These are phyloP conservation scores for Varecia variegata DNA, from an alignment of 2,797 vertebrate genomes.

Conservation along the genomic window DNA sequence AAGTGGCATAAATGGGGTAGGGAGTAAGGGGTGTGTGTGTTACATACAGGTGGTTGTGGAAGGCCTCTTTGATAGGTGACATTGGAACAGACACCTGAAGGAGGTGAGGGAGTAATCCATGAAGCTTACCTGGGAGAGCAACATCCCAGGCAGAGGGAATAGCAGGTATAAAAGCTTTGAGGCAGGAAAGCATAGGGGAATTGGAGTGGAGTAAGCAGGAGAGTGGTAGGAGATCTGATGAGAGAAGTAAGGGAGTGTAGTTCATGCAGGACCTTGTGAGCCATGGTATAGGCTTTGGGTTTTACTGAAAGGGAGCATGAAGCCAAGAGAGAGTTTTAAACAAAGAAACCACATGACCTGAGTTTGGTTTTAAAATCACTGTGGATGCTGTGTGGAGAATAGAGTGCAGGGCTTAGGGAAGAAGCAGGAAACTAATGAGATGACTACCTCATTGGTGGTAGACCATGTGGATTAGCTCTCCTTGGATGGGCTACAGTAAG, in stretches of 20 bases:
- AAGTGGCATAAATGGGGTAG: neutral
- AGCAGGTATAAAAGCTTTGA: neutral
- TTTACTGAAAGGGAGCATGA: slow-evolving; percentile 11
- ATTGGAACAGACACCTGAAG: neutral
- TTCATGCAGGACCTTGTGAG: neutral
- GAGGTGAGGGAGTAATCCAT: neutral
- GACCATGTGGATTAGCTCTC: neutral
- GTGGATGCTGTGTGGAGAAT: neutral
- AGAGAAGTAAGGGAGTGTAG: neutral
- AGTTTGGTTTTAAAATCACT: slow-evolving; percentile 27
- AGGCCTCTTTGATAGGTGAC: neutral
- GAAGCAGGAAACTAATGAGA: neutral
- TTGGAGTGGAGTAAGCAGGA: neutral
- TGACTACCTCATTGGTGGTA: neutral
- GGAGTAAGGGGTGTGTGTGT: neutral
- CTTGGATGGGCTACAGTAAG: neutral
- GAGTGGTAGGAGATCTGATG: neutral
- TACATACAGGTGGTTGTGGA: neutral
- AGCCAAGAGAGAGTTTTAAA: slow-evolving; percentile 33
- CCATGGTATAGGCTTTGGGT: neutral
- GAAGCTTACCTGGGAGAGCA: neutral
- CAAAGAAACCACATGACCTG: neutral
- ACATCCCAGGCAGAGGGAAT: neutral
- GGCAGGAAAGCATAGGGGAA: neutral
- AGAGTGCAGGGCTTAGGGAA: neutral